Conservation (phyloP, 2,113 vertebrate species). For the Chauna torquata region DNA sequence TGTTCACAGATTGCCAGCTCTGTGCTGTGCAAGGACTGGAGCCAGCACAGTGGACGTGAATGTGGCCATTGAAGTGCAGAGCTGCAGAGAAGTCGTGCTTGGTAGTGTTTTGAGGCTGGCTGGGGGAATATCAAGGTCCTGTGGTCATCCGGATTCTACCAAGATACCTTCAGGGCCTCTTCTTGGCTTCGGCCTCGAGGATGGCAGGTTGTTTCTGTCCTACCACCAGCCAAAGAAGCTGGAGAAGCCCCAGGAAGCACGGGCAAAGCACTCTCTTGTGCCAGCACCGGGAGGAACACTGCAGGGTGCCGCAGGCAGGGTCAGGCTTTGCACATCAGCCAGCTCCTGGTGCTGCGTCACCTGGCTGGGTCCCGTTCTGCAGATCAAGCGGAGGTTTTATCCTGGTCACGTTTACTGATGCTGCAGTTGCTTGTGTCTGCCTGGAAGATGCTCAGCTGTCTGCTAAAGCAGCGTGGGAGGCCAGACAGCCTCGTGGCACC, state of each 20-base stretch:
- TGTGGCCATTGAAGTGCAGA: background rate
- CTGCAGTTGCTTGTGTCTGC: background rate
- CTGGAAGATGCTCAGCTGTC: background rate
- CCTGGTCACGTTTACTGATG: accelerated
- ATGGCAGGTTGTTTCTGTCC: background rate
- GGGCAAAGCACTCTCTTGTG: background rate
- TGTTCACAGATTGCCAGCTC: accelerated
- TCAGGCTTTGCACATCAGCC: background rate
- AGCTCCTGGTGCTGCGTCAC: background rate
- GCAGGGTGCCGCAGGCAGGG: background rate
- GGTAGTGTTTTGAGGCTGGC: accelerated
- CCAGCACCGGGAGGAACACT: accelerated
- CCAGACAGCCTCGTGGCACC: background rate
- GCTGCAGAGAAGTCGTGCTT: accelerated
- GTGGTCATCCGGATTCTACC: background rate
- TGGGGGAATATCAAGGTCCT: background rate
- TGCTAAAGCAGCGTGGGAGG: background rate
- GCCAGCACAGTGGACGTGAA: too few relatives aligned
- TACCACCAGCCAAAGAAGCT: background rate
- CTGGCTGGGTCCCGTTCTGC: accelerated
- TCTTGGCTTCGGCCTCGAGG: background rate
- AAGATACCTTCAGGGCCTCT: background rate
- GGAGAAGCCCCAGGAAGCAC: accelerated
- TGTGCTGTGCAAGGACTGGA: background rate
- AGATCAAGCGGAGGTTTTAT: accelerated